Base-by-base conservation (phyloP, 2,888 invertebrate species). In the Artemia sinica region DNA sequence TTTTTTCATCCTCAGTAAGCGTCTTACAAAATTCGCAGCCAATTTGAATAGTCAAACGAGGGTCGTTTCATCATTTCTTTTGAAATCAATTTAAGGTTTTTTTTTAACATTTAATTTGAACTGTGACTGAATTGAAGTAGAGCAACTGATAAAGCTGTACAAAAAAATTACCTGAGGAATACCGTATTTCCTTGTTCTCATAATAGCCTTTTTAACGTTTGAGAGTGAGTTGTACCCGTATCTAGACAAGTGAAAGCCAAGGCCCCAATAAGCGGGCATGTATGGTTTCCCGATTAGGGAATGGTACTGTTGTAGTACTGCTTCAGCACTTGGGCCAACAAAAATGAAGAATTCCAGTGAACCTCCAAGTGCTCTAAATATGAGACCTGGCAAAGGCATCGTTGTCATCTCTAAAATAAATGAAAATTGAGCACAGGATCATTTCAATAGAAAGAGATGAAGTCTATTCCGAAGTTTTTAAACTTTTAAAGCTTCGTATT, bases 191-290 rank as follows among this genome's bases (percentile, higher is more conserved):
- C 72, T 67, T 8, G 73, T 77, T 49, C 76, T 69, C 49, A 73
- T 67, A 70, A 74, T 72, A 10, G 74, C 73, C 66, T 70, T 70
- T 68, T 70, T 72, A 8, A 75, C 73, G 9, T 73, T 71, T 13
- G 74, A 71, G 6, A 74, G 51, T 8, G 72, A 71, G 28, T 71
- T 71, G 69, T 76, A 77, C 6, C 74, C 74, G 66, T 73, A 75
- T 18, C 75, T 71, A 73, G 78, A 78, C 5, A 80, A 74, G 69
- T 81, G 81, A 72, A 79, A 81, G 2, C 81, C 81, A 6, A 81
- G 74, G 13, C 76, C 72, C 80, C 80, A 81, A 71, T 79, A 79
- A 8, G 80, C 80, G 8, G 80, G 80, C 76, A 80, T 75, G 68
- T 75, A 73, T 9, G 80, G 78, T 18, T 74, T 73, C 0, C 80